Percentiles rank a stretch among this genome's conserved stretches.
Conservation (phyloP, 2,113 vertebrate species). For the Sorex fumeus region DNA sequence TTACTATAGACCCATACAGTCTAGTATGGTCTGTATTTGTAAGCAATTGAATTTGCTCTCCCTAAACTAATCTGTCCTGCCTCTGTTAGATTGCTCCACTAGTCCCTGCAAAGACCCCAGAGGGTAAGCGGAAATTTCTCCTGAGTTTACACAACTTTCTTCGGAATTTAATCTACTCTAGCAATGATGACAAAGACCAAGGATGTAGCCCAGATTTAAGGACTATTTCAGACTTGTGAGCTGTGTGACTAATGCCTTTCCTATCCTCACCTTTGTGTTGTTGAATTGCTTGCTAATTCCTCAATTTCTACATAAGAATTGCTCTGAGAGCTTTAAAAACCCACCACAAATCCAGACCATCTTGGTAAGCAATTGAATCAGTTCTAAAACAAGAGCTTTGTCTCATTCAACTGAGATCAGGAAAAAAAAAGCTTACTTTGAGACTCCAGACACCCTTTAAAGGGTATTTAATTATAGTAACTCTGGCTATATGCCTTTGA, state of each 20-base stretch:
- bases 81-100: neutral
- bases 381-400: neutral
- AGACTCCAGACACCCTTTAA: neutral
- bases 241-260: neutral
- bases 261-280: neutral
- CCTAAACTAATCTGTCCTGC: neutral
- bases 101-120: neutral
- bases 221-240: neutral
- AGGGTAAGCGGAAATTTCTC: neutral
- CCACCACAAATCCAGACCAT: neutral
- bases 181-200: neutral
- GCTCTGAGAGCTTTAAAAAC: neutral
- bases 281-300: neutral
- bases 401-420: neutral
- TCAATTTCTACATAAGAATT: neutral
- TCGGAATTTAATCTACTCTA: neutral
- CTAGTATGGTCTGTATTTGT: neutral
- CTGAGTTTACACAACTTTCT: neutral
- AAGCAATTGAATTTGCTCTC: neutral
- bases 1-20: neutral
- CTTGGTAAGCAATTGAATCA: neutral
- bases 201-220: neutral
- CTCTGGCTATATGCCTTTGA: neutral
- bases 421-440: neutral
- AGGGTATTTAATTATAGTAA: conserved; percentile 30